Base-by-base conservation (phyloP, 2,113 vertebrate genomes). In the Typhlomys cinereus region DNA sequence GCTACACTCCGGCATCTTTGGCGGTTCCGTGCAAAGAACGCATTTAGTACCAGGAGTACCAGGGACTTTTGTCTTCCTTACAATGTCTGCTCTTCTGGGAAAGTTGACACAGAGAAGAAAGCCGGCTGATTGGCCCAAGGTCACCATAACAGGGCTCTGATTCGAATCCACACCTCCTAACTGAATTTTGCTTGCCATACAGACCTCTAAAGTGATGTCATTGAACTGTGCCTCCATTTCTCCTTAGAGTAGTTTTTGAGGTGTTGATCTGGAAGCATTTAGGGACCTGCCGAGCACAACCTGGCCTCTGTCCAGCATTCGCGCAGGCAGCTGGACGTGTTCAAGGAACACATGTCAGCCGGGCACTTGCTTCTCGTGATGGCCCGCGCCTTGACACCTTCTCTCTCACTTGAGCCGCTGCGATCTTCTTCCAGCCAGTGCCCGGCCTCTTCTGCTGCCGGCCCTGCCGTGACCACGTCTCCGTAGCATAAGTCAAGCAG, bases 61-160 rank as follows among this genome's bases (percentile, higher is more conserved):
- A 5, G 29, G 29, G 54, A 36, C 64, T 84, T 91, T 85, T 86
- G 84, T 20, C 80, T 74, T 85, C n/a, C n/a, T 94, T 90, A 85
- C 79, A 91, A 88, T 52, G 67, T 87, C 18, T 36, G 36, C 69
- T 84, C 80, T 89, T 54, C 7, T 36, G 64, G 5, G 84, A 92
- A 89, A 85, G 91, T n/a, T 69, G 46, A 89, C 5, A 31, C 39
- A 91, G 62, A 93, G 34, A 67, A 41, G 36, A 39, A 48, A 73
- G 52, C 80, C 80, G 21, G 62, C 44, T 36, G 2, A 39, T 69
- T 90, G 34, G 71, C 41, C 46, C 10, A 48, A 88, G 74, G 50
- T 90, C 46, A 82, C 17, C 48, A 91, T 13, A 36, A 74, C 10
- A 59, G 25, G 25, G 46, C 31, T 54, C 44, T 81, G 67, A 31